Conservation (phyloP, 2,797 vertebrate species). For the Propithecus perrieri region DNA sequence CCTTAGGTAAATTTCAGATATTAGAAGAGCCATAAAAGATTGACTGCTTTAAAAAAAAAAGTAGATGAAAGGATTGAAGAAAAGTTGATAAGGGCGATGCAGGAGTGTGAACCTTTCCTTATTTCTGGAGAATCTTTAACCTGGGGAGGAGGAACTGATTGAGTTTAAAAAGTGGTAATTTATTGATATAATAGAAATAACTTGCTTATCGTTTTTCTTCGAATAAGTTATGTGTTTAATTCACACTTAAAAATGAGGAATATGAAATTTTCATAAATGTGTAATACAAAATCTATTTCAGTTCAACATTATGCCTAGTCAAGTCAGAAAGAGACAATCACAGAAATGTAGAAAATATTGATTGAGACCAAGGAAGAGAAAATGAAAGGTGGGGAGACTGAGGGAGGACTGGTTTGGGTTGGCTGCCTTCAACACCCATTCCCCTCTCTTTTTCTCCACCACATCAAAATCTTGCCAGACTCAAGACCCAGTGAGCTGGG, state of each 20-base stretch:
- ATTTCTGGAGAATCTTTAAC: background rate
- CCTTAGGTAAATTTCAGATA: background rate
- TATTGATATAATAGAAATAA: background rate
- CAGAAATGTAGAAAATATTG: background rate
- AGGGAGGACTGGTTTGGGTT: background rate
- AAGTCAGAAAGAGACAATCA: background rate
- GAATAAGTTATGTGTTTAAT: background rate
- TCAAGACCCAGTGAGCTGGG: background rate
- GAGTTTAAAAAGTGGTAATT: background rate
- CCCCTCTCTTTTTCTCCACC: background rate
- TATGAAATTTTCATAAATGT: background rate
- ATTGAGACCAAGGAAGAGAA: background rate
- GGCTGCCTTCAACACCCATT: background rate
- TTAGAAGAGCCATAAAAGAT: background rate
- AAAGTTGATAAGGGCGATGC: background rate
- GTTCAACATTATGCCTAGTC: background rate
- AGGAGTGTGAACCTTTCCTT: background rate
- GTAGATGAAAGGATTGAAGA: background rate
- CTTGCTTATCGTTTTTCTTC: background rate
- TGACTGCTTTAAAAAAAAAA: background rate
- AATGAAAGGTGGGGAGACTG: background rate
- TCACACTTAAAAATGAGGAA: background rate
- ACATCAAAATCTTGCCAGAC: background rate
- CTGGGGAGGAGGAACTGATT: background rate
- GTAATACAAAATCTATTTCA: background rate